Evolutionary conservation across 2,113 vertebrate genomes (phyloP), one percentile per base, ranked within the genome.

Genomic region (Elachura formosa): DNA sequence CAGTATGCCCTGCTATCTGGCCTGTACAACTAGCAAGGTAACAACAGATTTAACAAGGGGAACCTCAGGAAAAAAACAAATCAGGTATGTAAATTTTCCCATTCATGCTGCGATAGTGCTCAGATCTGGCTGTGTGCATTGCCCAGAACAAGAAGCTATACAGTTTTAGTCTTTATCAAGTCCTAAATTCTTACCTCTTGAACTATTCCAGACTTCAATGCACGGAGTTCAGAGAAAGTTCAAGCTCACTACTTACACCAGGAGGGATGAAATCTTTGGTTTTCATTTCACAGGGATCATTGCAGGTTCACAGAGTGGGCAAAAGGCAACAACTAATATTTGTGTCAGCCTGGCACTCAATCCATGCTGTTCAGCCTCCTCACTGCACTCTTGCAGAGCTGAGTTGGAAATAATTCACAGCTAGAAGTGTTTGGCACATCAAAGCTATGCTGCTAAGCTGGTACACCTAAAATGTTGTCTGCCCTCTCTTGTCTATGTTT

Each of bases 171-270:
- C 89, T 94, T 89, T 67, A 94, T 94, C 92, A 94, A 93, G 86
- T 73, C 67, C 62, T 87, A 79, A 76, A 73, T 96, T 90, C 80
- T 92, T 89, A 80, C 71, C 63, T 72, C 90, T 95, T 85, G 80
- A 95, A 95, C 91, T 95, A 68, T 49, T 91, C 82, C 64, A 92
- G 84, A 75, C 87, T 90, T 90, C 90, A 91, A 49, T 48, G 54
- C 20, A 12, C 40, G 4, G 84, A 86, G 95, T 96, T 97, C 96
- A 96, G 49, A 79, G 58, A 71, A 84, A 97, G 96, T 95, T 94
- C 96, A 95, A 29, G 25, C 77, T 87, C 10, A 3, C 87, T 76
- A 40, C 45, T 74, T 85, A 49, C 80, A 89, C 46, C 61, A n/a
- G 71, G 89, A 84, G 61, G 68, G 64, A 48, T 36, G 9, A 89